Evolutionary conservation across 1,140 invertebrate genomes (phyloP), one percentile per base, ranked within the genome.

Genomic region (Pectinophora gossypiella): DNA sequence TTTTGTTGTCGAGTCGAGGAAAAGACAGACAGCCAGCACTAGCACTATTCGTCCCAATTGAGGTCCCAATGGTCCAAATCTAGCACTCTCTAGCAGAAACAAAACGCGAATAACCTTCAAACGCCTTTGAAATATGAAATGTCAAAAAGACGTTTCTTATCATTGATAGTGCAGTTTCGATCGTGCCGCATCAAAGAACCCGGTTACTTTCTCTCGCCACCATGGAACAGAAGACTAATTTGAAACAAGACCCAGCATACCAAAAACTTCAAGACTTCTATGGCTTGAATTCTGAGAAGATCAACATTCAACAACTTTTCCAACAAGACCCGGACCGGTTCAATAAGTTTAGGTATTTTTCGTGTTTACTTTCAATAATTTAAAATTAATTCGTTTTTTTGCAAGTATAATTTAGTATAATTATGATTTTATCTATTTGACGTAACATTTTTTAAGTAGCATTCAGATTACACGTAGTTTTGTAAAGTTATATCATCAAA

Each of bases 231-330:
- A 86, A 86, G 76, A 58, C 80, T 20, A 83, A 68, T 59, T 68
- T 96, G 48, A 91, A 88, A 23, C 77, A 92, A 51, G 94, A 96
- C 66, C 64, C 91, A 5, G 89, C 90, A 16, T 97, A 90, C 88
- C 88, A 91, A 65, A 92, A 94, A 72, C 83, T 98, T 16, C 89
- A 94, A 71, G 88, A 93, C 27, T 94, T 92, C 81, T 95, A 91
- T 68, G 84, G 93, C 51, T 72, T 74, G 7, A 91, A 93, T 67
- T 91, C 90, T 7, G 78, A 90, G 1, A 92, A 94, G 64, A 90
- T 98, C 4, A 92, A 95, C 61, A 95, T 97, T 64, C 89, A 90
- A 54, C 88, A 95, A 59, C 76, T 97, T 44, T 97, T 98, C 64
- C 86, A 92, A 56, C 80, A 92, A 61, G 94, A 97, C 88, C 76